phyloP scores from a whole-genome alignment of 2,888 invertebrate genomes.

The Idaea straminata region DNA sequence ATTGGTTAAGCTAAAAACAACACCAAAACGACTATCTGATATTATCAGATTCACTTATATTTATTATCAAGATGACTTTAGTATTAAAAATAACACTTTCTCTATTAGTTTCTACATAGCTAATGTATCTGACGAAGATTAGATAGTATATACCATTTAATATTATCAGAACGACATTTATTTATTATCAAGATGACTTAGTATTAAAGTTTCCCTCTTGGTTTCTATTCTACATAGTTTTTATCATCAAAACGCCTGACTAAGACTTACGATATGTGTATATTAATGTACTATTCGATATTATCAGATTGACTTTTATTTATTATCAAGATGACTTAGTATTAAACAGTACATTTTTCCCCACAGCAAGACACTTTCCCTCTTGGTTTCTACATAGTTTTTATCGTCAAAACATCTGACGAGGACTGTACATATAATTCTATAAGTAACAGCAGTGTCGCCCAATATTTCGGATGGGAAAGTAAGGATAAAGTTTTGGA shows the following conservation, averaged over 20 bases:
- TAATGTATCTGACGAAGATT: too few species aligned
- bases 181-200: too few species aligned
- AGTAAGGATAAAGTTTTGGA: slow-evolving; percentile 31
- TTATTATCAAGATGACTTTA: too few species aligned
- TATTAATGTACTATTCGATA: slow-evolving; percentile 22
- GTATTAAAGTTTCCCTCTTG: slow-evolving; percentile 65
- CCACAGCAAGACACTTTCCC: slow-evolving; percentile 84
- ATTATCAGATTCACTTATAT: too few species aligned
- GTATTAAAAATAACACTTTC: background rate
- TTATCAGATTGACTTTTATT: too few species aligned
- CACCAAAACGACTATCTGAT: too few species aligned
- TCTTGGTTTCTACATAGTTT: slow-evolving; percentile 87
- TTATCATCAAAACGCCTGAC: slow-evolving; percentile 86
- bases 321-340: background rate
- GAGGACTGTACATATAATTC: slow-evolving; percentile 68
- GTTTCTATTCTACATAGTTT: slow-evolving; percentile 90
- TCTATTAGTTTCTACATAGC: too few species aligned
- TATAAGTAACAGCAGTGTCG: slow-evolving; percentile 38
- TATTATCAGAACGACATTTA: background rate
- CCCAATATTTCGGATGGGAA: slow-evolving; percentile 55
- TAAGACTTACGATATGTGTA: slow-evolving; percentile 59
- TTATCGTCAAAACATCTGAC: slow-evolving; percentile 86
- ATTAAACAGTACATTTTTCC: slow-evolving; percentile 5
- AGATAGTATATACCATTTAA: slow-evolving; percentile 28
- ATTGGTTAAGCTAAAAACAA: slow-evolving; percentile 28